Evolutionary conservation across 53 echinoderm and acorn worm species (phyloP), one percentile per base, ranked within the genome.

Genomic region (Crossaster papposus): DNA sequence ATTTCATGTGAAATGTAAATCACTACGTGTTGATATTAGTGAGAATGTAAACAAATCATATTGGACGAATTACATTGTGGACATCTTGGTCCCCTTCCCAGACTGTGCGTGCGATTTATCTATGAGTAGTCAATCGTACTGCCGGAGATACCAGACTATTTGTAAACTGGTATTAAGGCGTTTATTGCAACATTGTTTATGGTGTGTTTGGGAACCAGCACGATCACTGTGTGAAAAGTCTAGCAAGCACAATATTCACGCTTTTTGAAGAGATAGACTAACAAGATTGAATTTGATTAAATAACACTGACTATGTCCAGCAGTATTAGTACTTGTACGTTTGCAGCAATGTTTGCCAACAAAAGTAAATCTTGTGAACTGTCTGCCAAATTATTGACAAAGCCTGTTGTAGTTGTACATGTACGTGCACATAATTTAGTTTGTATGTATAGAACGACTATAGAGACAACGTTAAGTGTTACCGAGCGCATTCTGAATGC

Each of bases 81-180:
- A 51, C 70, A 70, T 84, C 51, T 71, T 71, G 85, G 72, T 51
- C 71, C 9, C 53, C 4, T 14, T 8, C 79, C 79, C 53, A 51
- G 79, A 51, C 79, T 79, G 0, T 11, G 35, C 28, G 70, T 70
- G n/a, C 5, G 12, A 62, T 3, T 20, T 20, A 62, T 62, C 4
- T 44, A 44, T 44, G 44, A 9, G 9, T 44, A 44, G 44, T 7
- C 44, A 44, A 44, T 7, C 5, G 44, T 9, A 44, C 44, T 44
- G 44, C 44, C 44, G 44, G 44, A 44, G 44, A 44, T 44, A 9
- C 44, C 44, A 44, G 44, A 44, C 44, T 44, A 44, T 35, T 74
- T 74, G 36, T n/a, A 35, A 20, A 24, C 36, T 34, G 35, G 15
- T 14, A 18, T 1, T 58, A 18, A 20, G 58, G 2, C 7, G 2